Evolutionary conservation across 2,888 invertebrate species (phyloP), one percentile per base, ranked within the genome.

Genomic region (Epirrhoe alternata): DNA sequence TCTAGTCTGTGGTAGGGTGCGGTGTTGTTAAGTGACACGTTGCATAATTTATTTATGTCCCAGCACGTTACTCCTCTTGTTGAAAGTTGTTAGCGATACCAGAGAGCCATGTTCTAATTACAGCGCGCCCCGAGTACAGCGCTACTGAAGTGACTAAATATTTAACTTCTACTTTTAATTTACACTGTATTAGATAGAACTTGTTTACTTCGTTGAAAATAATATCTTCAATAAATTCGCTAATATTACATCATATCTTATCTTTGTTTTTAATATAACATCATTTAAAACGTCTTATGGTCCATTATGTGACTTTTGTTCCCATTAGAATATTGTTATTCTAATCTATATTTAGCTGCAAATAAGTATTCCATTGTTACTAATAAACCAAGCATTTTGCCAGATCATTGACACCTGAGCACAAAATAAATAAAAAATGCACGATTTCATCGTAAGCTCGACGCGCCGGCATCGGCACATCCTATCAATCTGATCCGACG

Each of bases 31-130:
- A 89, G 86, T 87, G 86, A 83, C 81, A 86, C 81, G 82, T 84
- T 89, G 88, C 87, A 92, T 91, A 90, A 90, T 89, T 88, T 88
- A 91, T 89, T 88, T 91, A 91, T 92, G 90, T 89, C 77, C 77
- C 82, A 85, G 84, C 92, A 90, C 91, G 92, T 86, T 83, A 85
- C 83, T 80, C 84, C 82, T 75, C 87, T 83, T 78, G 85, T 84
- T 80, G 83, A 78, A 80, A 83, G 81, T 82, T 80, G 85, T 81
- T 80, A 75, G 77, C 77, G 77, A 77, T 79, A 79, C 80, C 45
- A 55, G 72, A 74, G 80, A 78, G 76, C 76, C 77, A 74, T 77
- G 71, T 60, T 76, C 63, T 76, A 72, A 76, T 75, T 75, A 77
- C 69, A 65, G 53, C 68, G 63, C 38, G 61, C 57, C 60, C 61